Evolutionary conservation across 2,797 vertebrate species (phyloP).

Genomic region (Melanotaenia maccullochi): DNA sequence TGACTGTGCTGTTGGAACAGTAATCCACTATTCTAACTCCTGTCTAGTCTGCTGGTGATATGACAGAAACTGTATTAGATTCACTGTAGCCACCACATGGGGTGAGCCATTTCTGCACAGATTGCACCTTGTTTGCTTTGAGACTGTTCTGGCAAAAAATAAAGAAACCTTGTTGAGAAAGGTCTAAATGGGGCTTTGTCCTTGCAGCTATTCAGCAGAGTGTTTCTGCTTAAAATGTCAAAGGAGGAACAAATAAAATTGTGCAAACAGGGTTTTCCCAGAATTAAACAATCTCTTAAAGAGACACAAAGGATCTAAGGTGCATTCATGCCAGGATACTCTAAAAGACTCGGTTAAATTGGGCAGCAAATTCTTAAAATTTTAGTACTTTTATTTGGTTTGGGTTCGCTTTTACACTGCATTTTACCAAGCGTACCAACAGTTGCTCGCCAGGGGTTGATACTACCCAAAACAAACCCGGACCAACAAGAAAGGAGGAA

Average conservation of each 20-base stretch:
- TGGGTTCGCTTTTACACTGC: no score
- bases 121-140: conserved; percentile 16
- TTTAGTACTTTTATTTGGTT: no score
- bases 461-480: no score
- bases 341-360: background rate
- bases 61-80: conserved; percentile 41
- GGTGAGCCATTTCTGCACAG: conserved; percentile 26
- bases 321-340: background rate
- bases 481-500: no score
- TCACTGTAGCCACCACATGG: conserved; percentile 26
- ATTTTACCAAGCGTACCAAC: no score
- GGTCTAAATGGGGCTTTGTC: background rate
- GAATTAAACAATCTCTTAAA: background rate
- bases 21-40: conserved; percentile 40
- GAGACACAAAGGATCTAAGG: background rate
- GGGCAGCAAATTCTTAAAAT: no score
- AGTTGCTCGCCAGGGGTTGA: no score
- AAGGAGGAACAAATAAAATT: background rate
- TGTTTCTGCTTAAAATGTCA: no score
- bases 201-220: background rate
- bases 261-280: background rate
- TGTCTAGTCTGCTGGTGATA: conserved; percentile 41
- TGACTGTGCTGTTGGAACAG: conserved; percentile 44
- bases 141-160: conserved; percentile 15
- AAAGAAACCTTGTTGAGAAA: background rate